These are phyloP conservation scores for Pyrgilauda ruficollis DNA, from an alignment of 2,113 vertebrate species.

Conservation along the genomic window DNA sequence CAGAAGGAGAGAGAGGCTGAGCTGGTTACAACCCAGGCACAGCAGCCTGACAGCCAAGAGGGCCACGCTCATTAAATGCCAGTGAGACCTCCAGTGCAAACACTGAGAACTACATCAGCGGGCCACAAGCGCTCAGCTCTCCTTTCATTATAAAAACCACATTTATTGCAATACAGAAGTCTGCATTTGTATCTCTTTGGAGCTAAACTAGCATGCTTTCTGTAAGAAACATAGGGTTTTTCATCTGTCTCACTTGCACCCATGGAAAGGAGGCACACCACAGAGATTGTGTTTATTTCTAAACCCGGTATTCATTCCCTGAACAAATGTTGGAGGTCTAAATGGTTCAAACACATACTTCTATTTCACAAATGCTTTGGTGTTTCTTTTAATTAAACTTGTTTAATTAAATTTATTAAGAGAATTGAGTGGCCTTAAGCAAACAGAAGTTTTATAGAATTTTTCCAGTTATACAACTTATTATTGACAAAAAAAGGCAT, in stretches of 20 bases:
- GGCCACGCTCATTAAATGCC: neutral
- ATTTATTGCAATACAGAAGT: neutral
- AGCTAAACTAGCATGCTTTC: neutral
- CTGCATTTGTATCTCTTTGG: neutral
- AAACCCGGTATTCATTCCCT: neutral
- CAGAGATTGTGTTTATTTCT: neutral
- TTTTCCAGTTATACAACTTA: neutral
- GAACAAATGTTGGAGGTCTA: neutral
- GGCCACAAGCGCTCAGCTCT: neutral
- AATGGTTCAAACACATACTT: neutral
- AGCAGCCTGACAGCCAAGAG: neutral
- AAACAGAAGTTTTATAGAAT: neutral
- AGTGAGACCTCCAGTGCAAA: neutral
- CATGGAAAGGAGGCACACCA: neutral
- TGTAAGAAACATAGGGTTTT: neutral
- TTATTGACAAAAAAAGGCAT: neutral
- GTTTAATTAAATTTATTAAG: neutral
- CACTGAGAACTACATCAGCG: neutral
- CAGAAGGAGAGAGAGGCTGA: neutral
- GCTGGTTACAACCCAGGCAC: neutral
- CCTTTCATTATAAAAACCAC: neutral
- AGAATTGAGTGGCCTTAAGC: neutral
- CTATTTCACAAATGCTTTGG: neutral
- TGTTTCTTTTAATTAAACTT: neutral
- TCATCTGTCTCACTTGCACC: neutral